These are phyloP conservation scores for Eupithecia tripunctaria DNA, from an alignment of 2,888 invertebrate species.

Conservation along the genomic window DNA sequence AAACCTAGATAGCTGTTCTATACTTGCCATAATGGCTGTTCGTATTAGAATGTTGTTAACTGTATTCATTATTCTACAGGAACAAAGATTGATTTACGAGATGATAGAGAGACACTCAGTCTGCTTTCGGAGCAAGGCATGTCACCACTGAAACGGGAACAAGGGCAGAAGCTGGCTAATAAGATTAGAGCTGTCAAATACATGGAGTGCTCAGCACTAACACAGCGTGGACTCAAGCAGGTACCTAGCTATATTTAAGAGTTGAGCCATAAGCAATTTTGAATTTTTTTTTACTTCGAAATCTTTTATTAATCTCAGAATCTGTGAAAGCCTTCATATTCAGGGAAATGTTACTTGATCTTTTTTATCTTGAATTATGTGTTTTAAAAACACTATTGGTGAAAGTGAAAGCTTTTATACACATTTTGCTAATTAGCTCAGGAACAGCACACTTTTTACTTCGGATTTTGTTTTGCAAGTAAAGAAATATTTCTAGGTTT, in stretches of 20 bases:
- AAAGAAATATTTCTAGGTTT: too few species aligned
- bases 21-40: neutral
- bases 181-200: conserved; percentile 99
- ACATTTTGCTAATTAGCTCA: too few species aligned
- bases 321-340: too few species aligned
- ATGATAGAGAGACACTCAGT: conserved; percentile 97
- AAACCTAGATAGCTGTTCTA: neutral
- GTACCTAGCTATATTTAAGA: conserved; percentile 59
- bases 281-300: too few species aligned
- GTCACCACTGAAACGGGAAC: conserved; percentile 97
- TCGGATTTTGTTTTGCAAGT: too few species aligned
- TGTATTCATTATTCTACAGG: conserved; percentile 79
- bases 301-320: too few species aligned
- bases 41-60: neutral
- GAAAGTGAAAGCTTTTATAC: too few species aligned
- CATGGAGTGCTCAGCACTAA: conserved; percentile 99
- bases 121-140: conserved; percentile 96
- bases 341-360: too few species aligned
- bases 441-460: too few species aligned
- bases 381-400: too few species aligned
- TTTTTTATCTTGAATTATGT: too few species aligned
- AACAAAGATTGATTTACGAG: conserved; percentile 99
- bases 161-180: conserved; percentile 98
- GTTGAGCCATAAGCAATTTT: too few species aligned
- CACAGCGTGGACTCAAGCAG: conserved; percentile 98